Conservation (phyloP, 1,140 invertebrate species). For the Orchestia grillus region DNA sequence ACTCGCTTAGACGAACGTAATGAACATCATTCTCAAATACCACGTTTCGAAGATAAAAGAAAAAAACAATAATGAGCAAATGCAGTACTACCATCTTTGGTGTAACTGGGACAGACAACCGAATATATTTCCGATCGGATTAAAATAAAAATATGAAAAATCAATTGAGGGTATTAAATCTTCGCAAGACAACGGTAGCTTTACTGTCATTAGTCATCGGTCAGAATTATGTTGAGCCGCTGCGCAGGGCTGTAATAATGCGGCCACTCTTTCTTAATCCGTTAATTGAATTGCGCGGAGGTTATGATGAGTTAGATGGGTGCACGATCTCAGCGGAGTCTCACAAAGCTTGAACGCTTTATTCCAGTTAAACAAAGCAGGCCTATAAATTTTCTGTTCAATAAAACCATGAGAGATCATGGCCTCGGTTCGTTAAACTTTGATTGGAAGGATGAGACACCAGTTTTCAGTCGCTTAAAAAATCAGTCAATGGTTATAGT, state of each 20-base stretch:
- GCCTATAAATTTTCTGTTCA: not conserved
- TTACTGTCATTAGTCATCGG: not conserved
- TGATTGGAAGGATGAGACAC: not conserved
- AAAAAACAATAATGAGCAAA: not conserved
- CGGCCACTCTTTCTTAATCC: not conserved
- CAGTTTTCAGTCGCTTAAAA: not conserved
- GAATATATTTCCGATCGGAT: not conserved
- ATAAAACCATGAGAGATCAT: not conserved
- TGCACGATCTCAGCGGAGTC: not conserved
- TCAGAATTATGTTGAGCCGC: not conserved
- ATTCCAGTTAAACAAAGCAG: not conserved
- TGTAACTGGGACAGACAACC: not conserved
- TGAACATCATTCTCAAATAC: not conserved
- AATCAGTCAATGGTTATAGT: not conserved
- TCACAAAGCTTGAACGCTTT: not conserved
- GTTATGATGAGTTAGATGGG: not conserved
- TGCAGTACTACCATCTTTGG: not conserved
- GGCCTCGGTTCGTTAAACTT: not conserved
- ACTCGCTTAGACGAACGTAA: not conserved
- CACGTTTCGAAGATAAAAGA: not conserved
- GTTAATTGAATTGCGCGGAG: conserved; percentile 39
- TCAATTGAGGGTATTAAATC: not conserved
- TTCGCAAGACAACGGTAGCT: not conserved
- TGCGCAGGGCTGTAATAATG: not conserved
- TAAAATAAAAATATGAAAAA: not conserved